These are phyloP conservation scores for Notarius quadriscutis DNA, from an alignment of 2,113 vertebrate genomes.

Conservation along the genomic window DNA sequence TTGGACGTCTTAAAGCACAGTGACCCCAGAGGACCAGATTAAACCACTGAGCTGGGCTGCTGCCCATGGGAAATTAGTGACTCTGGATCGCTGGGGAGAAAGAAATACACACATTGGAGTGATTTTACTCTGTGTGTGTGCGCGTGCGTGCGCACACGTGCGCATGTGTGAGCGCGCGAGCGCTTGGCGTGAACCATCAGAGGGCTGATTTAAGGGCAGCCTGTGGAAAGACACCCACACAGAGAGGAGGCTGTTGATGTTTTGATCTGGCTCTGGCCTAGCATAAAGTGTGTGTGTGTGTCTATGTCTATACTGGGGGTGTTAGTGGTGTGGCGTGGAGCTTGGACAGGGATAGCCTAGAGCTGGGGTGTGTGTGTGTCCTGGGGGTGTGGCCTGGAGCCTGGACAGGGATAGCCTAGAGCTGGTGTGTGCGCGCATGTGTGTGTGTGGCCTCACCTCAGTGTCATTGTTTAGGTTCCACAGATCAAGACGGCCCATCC, in stretches of 20 bases:
- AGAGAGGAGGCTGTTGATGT: conserved; percentile 60
- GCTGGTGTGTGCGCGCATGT: not conserved
- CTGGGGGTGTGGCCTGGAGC: conserved; percentile 53
- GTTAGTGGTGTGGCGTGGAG: conserved; percentile 53
- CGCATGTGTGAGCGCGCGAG: conserved; percentile 10
- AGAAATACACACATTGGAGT: conserved; percentile 52
- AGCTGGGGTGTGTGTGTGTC: conserved; percentile 28
- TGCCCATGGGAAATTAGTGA: conserved; percentile 50
- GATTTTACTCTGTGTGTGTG: conserved; percentile 32
- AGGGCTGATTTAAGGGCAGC: conserved; percentile 65
- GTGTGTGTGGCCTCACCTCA: conserved; percentile 79
- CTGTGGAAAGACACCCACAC: conserved; percentile 68
- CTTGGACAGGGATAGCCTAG: conserved; percentile 4
- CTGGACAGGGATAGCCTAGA: conserved; percentile 2
- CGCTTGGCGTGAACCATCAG: conserved; percentile 60
- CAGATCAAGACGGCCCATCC: conserved; percentile 94
- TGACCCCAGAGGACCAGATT: conserved; percentile 46
- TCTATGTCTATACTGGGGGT: conserved; percentile 31
- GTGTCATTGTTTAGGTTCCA: conserved; percentile 98
- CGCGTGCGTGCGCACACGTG: conserved; percentile 3
- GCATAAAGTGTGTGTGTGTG: conserved; percentile 27
- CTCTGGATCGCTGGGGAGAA: conserved; percentile 41
- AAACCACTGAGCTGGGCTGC: conserved; percentile 40
- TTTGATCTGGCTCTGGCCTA: conserved; percentile 48
- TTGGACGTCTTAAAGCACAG: conserved; percentile 38